phyloP scores from a whole-genome alignment of 64 coral and sea anemone species.

The Montipora foliosa region DNA sequence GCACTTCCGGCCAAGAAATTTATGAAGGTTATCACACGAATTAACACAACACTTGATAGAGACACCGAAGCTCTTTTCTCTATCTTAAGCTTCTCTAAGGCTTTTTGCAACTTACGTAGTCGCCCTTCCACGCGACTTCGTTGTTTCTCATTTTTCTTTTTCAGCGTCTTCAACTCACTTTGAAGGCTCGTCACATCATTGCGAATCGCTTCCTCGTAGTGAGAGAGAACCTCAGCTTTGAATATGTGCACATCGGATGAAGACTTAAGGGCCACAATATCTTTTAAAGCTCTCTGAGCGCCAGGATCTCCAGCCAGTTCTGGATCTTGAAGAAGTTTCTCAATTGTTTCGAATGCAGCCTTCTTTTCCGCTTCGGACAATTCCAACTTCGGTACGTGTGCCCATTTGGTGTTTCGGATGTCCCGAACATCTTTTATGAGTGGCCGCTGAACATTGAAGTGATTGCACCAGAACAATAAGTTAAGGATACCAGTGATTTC shows the following conservation, averaged over 20 bases:
- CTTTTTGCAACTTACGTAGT: neutral
- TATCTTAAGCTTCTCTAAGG: neutral
- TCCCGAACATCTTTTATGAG: conserved; percentile 2
- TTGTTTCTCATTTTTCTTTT: neutral
- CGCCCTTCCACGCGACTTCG: neutral
- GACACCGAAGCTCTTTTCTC: neutral
- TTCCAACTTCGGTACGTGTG: conserved; percentile 7
- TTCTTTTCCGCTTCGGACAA: neutral
- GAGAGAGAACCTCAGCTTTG: neutral
- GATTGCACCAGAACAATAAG: conserved; percentile 48
- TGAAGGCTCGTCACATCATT: neutral
- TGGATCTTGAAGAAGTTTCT: conserved; percentile 46
- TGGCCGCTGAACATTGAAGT: conserved; percentile 38
- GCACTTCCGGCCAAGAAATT: neutral
- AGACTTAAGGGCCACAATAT: neutral
- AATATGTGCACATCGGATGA: conserved; percentile 1
- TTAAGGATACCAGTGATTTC: conserved; percentile 58
- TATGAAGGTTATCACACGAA: neutral
- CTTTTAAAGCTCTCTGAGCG: neutral
- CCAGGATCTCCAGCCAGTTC: neutral
- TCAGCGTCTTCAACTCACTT: neutral
- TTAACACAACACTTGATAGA: neutral
- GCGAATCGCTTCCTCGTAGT: neutral
- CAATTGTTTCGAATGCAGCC: conserved; percentile 12
- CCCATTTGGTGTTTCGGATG: conserved; percentile 44